Base-by-base conservation (phyloP, 2,113 vertebrate genomes). In the Prunella himalayana region DNA sequence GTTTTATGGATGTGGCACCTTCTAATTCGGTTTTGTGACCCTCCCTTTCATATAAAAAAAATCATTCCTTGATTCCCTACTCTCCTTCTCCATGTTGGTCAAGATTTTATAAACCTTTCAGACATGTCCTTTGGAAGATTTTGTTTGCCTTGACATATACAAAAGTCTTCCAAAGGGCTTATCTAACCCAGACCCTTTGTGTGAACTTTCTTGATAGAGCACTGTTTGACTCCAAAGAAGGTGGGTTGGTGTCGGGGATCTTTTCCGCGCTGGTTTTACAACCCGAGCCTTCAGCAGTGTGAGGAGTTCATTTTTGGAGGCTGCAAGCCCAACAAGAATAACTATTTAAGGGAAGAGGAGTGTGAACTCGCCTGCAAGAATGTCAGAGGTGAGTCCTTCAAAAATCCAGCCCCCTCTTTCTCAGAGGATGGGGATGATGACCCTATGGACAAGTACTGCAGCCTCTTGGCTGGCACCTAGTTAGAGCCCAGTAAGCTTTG, bases 201-300 rank as follows among this genome's bases (percentile, higher is more conserved):
- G n/a, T 66, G 78, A n/a, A 83, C 31, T 68, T 90, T 75, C 41
- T 85, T 61, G 24, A 30, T 1, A 99, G 99, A 99, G 53, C 98
- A 99, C 81, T 99, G 99, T 88, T 98, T 99, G 79, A 96, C 95
- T 59, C 98, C 99, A 11, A 98, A 86, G 94, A 99, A 99, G 94
- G 69, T 98, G 13, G 99, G 99, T 14, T 98, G 98, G 33, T 99
- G 99, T 70, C 98, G 99, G 1, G 98, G 99, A 4, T 92, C 98
- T 66, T 99, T 99, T 90, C 98, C 97, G 15, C 99, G 99, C 66
- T 99, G 99, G 99, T 99, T 98, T 94, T 99, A 99, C 72, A 98
- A 99, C 41, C 98, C 98, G 0, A 97, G 65, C 15, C 97, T 98
- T 1, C 95, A 98, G 92, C 92, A 98, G 56, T 99, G 99, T 68